Base-by-base conservation (phyloP, 2,797 vertebrate species). In the Muraenolepis orangiensis region DNA sequence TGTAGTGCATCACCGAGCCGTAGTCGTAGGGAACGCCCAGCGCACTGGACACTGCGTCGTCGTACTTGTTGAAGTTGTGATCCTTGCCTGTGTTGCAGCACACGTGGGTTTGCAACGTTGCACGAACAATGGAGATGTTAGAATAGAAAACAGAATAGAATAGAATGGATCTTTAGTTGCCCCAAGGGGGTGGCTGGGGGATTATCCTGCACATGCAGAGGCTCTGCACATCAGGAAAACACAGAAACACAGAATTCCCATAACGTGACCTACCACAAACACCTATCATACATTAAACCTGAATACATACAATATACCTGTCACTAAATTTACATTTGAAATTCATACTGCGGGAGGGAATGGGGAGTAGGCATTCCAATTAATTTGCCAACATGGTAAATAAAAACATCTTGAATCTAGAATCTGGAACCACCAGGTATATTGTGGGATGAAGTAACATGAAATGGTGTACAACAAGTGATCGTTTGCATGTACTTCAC, bases 1-100 rank as follows among this genome's bases (percentile, higher is more conserved):
- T 93, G 20, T 98, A 97, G 90, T 97, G 96, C 97, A 98, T 95
- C 46, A 98, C 94, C 0, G 97, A 98, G 16, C 81, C 88, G 14
- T 96, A 98, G 87, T 98, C 97, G 26, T 97, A 98, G 12, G 95
- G 93, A 8, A 96, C 89, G 0, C 94, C 95, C 30, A 97, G 85
- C 11, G 86, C 82, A 11, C 92, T 94, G 69, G 94, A 94, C 32
- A 5, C 74, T 0, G 72, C 80, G 71, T 97, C 95, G 31, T 93
- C 6, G 0, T 94, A 91, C 67, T 72, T 92, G 7, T 90, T 86
- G 72, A 98, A 98, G 87, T 96, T 98, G 79, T 93, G 79, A 3
- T 94, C 89, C 86, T 30, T 94, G 74, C 94, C 97, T 97, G 78
- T 42, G 7, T 66, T 26, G 14, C 1, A 69, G 67, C 57, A 64